phyloP scores from a whole-genome alignment of 2,113 vertebrate species.

The Thermophis baileyi region DNA sequence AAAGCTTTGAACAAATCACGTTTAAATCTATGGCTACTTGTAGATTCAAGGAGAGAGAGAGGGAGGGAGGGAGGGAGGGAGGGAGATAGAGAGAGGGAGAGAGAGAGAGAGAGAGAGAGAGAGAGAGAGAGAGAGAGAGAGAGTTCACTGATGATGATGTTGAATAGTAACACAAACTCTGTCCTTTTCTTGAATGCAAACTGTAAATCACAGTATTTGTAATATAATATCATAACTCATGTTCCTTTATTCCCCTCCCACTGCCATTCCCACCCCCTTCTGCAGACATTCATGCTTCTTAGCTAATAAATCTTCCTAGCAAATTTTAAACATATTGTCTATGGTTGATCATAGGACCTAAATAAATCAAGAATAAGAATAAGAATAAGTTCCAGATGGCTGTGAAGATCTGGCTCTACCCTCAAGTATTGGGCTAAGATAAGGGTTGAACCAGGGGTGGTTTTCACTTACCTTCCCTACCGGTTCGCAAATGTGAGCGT shows the following conservation, averaged over 20 bases:
- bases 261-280: not conserved
- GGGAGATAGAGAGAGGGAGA: too few relatives aligned
- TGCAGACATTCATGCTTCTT: not conserved
- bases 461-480: too few relatives aligned
- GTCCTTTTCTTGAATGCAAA: not conserved
- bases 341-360: not conserved
- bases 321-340: not conserved
- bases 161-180: not conserved
- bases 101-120: too few relatives aligned
- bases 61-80: too few relatives aligned
- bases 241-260: not conserved
- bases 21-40: not conserved
- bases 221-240: not conserved
- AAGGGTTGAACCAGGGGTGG: too few relatives aligned
- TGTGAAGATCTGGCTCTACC: not conserved
- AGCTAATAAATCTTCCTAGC: not conserved
- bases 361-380: not conserved
- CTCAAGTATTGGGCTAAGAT: not conserved
- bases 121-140: too few relatives aligned
- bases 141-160: not conserved
- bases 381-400: not conserved
- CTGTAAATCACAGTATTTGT: not conserved
- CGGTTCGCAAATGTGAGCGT: too few relatives aligned
- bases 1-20: not conserved
- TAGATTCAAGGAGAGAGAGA: not conserved